Evolutionary conservation across 2,888 invertebrate species (phyloP).

Genomic region (Dorcus hopei): DNA sequence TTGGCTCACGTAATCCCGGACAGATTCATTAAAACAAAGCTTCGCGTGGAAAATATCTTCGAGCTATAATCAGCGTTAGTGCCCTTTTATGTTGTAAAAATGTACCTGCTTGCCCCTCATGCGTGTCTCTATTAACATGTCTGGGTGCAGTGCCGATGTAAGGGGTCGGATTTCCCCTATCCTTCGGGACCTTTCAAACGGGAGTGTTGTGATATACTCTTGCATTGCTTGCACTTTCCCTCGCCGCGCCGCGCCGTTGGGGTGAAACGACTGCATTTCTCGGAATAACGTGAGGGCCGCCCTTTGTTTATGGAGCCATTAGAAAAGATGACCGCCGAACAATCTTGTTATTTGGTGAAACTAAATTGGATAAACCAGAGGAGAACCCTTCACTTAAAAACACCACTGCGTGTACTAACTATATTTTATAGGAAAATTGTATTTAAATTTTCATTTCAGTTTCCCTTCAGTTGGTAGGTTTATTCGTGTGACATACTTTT

Average conservation of each 20-base stretch:
- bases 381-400: too few species aligned
- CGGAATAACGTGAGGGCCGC: not conserved
- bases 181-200: not conserved
- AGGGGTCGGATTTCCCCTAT: not conserved
- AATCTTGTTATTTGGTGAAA: not conserved
- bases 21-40: too few species aligned
- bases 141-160: not conserved
- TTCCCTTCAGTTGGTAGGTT: too few species aligned
- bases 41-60: too few species aligned
- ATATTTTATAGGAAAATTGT: too few species aligned
- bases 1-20: too few species aligned
- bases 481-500: too few species aligned
- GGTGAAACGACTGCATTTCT: not conserved
- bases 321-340: not conserved
- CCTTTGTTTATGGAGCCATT: not conserved
- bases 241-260: not conserved
- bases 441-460: too few species aligned
- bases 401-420: too few species aligned
- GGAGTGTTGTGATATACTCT: not conserved
- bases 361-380: too few species aligned
- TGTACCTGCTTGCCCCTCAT: not conserved
- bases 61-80: not conserved
- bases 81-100: not conserved
- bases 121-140: conserved; percentile 1
- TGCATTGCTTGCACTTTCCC: not conserved